phyloP scores from a whole-genome alignment of 2,113 vertebrate species.

The Malurus alboscapulatus region DNA sequence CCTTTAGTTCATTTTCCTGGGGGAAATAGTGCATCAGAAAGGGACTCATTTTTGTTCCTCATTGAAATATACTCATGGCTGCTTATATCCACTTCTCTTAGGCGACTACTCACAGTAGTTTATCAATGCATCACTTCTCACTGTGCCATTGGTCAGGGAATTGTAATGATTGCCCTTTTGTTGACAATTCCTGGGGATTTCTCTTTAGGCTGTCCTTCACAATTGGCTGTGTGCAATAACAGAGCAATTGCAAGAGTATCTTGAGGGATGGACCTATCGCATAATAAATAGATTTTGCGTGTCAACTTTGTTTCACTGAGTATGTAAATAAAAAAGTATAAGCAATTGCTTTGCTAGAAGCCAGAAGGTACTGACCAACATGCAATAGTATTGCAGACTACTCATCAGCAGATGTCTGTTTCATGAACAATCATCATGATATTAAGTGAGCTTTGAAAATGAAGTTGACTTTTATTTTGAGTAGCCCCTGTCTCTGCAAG shows the following conservation, averaged over 20 bases:
- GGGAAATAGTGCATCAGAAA: not conserved
- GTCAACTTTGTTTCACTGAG: not conserved
- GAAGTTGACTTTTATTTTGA: not conserved
- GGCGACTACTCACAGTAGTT: not conserved
- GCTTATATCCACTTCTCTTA: not conserved
- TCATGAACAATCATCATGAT: not conserved
- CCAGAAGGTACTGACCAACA: not conserved
- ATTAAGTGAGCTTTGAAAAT: not conserved
- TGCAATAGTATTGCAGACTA: not conserved
- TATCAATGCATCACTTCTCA: not conserved
- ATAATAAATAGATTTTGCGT: not conserved
- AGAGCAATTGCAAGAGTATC: not conserved
- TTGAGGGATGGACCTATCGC: not conserved
- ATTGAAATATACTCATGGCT: not conserved
- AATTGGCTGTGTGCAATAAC: not conserved
- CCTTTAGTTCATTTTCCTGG: not conserved
- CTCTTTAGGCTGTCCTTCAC: not conserved
- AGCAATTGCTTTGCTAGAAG: not conserved
- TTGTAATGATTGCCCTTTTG: not conserved
- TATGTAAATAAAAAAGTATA: not conserved
- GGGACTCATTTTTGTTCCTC: not conserved
- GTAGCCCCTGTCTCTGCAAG: not conserved
- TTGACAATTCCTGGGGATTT: not conserved
- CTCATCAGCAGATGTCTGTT: not conserved
- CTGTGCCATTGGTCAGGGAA: not conserved